Conservation (phyloP, 2,113 vertebrate genomes). For the Ceuthmochares aereus region DNA sequence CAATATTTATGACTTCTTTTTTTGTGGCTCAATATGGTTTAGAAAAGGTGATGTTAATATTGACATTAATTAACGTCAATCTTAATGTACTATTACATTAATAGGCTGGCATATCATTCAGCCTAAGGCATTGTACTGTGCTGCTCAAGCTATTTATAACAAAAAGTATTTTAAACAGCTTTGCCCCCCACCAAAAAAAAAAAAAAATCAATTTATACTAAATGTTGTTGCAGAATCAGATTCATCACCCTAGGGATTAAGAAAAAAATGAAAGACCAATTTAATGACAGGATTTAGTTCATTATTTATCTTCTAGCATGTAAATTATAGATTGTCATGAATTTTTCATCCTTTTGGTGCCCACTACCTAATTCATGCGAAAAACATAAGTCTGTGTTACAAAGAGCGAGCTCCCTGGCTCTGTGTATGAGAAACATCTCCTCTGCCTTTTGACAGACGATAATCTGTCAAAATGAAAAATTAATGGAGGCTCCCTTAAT, state of each 20-base stretch:
- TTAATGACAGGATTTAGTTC: slow-evolving; percentile 83
- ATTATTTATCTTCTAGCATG: slow-evolving; percentile 84
- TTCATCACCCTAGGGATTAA: slow-evolving; percentile 79
- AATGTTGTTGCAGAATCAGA: slow-evolving; percentile 79
- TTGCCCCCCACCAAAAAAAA: slow-evolving; percentile 13
- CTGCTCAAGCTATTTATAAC: slow-evolving; percentile 74
- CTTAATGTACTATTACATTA: slow-evolving; percentile 71
- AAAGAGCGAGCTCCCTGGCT: slow-evolving; percentile 76
- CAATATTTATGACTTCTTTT: slow-evolving; percentile 52
- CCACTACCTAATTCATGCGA: slow-evolving; percentile 79
- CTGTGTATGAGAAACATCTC: slow-evolving; percentile 73
- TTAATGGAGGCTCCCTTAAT: slow-evolving; percentile 84
- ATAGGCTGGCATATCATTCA: slow-evolving; percentile 66
- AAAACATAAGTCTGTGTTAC: slow-evolving; percentile 73
- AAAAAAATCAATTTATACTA: slow-evolving; percentile 73
- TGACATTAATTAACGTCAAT: slow-evolving; percentile 75
- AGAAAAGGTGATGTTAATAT: slow-evolving; percentile 66
- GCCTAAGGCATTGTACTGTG: slow-evolving; percentile 59
- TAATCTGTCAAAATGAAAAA: slow-evolving; percentile 90
- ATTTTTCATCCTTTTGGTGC: slow-evolving; percentile 83
- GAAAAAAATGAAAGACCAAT: slow-evolving; percentile 80
- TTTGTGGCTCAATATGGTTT: slow-evolving; percentile 55
- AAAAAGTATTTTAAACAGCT: slow-evolving; percentile 72
- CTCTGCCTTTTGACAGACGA: slow-evolving; percentile 79
- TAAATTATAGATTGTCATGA: slow-evolving; percentile 86